Percentiles rank a stretch among this genome's conserved stretches.
phyloP scores from a whole-genome alignment of 2,797 vertebrate species.

The Mus minutoides region DNA sequence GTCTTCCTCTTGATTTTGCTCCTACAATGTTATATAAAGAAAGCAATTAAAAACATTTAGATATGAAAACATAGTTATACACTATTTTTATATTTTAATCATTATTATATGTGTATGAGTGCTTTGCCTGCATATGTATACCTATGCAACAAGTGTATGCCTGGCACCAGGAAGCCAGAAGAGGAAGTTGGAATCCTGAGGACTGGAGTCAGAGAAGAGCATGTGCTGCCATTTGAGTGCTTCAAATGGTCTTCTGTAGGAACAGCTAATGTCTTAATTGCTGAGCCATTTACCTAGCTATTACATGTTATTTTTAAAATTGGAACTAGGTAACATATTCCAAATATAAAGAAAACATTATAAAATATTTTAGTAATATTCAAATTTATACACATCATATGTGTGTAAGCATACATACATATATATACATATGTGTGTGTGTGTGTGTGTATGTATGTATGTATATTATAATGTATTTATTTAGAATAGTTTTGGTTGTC shows the following conservation, averaged over 20 bases:
- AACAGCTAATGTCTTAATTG: background rate
- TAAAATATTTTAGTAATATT: slow-evolving; percentile 2
- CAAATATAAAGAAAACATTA: background rate
- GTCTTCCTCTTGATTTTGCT: background rate
- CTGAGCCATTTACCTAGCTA: too few species aligned
- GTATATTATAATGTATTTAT: background rate
- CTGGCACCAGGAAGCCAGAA: background rate
- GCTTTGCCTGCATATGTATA: background rate
- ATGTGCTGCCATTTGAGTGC: background rate
- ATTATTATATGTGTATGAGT: background rate
- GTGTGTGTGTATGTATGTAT: too few species aligned
- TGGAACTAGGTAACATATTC: slow-evolving; percentile 12
- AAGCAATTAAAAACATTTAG: slow-evolving; percentile 11
- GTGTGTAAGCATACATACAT: background rate
- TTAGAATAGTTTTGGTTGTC: background rate
- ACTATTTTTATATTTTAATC: background rate
- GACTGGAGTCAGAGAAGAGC: background rate
- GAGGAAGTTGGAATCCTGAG: background rate
- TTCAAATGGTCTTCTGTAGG: background rate
- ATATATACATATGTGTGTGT: background rate
- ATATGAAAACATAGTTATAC: background rate
- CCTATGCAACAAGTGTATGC: background rate
- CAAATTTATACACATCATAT: background rate
- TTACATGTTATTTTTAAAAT: background rate
- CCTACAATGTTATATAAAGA: slow-evolving; percentile 29